These are phyloP conservation scores for Apodemus speciosus DNA, from an alignment of 2,113 vertebrate genomes.

Conservation along the genomic window DNA sequence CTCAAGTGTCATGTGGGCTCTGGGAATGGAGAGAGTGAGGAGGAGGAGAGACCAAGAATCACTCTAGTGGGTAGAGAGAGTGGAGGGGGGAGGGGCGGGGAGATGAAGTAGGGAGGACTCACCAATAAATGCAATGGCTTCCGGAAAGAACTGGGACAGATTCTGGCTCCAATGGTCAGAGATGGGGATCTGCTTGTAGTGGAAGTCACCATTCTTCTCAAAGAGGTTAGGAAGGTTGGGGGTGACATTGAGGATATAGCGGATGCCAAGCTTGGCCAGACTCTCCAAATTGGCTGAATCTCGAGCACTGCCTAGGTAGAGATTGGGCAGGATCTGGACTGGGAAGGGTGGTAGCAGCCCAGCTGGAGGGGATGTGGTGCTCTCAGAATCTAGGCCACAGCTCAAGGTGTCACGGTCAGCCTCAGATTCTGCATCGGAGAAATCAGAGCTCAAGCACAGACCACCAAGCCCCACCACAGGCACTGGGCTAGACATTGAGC, in stretches of 20 bases:
- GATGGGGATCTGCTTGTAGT: slow-evolving; percentile 95
- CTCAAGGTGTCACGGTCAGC: slow-evolving; percentile 87
- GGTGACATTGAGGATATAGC: slow-evolving; percentile 93
- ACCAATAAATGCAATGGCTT: slow-evolving; percentile 94
- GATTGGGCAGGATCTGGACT: slow-evolving; percentile 93
- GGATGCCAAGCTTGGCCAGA: slow-evolving; percentile 90
- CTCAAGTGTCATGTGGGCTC: background rate
- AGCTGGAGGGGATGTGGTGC: slow-evolving; percentile 85
- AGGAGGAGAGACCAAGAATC: background rate
- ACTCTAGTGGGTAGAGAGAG: background rate
- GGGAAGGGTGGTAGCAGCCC: slow-evolving; percentile 89
- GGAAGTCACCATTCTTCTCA: slow-evolving; percentile 91
- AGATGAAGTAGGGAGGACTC: slow-evolving; percentile 69
- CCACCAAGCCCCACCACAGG: slow-evolving; percentile 90
- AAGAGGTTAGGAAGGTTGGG: slow-evolving; percentile 94
- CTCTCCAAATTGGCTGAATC: slow-evolving; percentile 91
- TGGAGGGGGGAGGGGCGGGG: too few relatives aligned
- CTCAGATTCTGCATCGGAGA: slow-evolving; percentile 90
- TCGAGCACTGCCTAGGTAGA: slow-evolving; percentile 93
- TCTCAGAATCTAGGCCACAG: slow-evolving; percentile 86
- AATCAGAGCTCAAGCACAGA: slow-evolving; percentile 89
- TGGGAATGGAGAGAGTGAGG: background rate
- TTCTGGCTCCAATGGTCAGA: slow-evolving; percentile 95
- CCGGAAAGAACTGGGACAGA: slow-evolving; percentile 93
- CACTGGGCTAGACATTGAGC: slow-evolving; percentile 81